phyloP scores from a whole-genome alignment of 2,113 vertebrate genomes.

The Furnarius figulus region DNA sequence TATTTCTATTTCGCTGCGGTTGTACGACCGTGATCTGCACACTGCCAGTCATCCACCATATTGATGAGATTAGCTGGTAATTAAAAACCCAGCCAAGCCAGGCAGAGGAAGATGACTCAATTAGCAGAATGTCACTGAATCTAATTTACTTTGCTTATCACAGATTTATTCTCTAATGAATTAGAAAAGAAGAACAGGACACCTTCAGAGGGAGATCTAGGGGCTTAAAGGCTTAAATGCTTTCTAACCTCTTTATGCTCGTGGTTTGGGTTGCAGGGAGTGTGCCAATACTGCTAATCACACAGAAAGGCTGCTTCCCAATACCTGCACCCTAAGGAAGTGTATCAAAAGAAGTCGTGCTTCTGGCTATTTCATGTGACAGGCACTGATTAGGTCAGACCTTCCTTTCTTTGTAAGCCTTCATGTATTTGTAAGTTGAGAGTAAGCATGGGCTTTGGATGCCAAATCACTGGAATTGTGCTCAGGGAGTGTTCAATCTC shows the following conservation, averaged over 20 bases:
- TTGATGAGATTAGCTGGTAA: slow-evolving; percentile 97
- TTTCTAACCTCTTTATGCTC: background rate
- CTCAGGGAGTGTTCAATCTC: background rate
- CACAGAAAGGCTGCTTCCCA: background rate
- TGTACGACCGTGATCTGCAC: background rate
- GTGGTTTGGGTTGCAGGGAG: background rate
- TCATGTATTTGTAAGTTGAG: background rate
- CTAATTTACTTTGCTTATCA: slow-evolving; percentile 87
- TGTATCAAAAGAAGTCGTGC: background rate
- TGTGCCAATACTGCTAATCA: background rate
- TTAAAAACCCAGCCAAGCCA: slow-evolving; percentile 89
- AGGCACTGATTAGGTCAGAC: background rate
- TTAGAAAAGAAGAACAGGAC: slow-evolving; percentile 68
- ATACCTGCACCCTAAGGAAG: background rate
- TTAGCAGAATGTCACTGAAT: slow-evolving; percentile 89
- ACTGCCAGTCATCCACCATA: slow-evolving; percentile 76
- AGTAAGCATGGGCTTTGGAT: background rate
- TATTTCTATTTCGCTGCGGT: background rate
- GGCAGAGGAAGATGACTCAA: slow-evolving; percentile 77
- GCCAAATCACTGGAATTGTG: background rate
- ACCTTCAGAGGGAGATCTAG: slow-evolving; percentile 67
- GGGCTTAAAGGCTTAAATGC: slow-evolving; percentile 64
- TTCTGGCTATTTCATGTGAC: background rate
- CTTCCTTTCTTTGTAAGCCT: background rate
- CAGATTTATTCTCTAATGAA: slow-evolving; percentile 79